A percentile compares a stretch with the other conserved stretches of the same genome.
Conservation (phyloP, 1,140 invertebrate species). For the Cryptotermes secundus region DNA sequence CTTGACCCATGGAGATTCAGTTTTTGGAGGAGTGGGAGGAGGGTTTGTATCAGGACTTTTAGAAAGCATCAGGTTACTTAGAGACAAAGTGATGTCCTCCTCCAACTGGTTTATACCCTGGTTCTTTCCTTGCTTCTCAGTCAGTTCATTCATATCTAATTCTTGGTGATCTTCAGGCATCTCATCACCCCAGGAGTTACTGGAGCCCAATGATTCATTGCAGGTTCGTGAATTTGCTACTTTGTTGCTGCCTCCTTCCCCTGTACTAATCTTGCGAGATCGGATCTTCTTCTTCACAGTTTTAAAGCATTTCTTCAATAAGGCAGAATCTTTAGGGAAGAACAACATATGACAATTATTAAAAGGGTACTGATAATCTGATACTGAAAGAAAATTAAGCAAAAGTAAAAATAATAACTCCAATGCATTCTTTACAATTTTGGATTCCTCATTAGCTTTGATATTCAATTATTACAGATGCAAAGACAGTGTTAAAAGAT, state of each 20-base stretch:
- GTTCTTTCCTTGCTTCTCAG: slow-evolving; percentile 43
- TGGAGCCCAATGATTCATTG: slow-evolving; percentile 25
- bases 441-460: too few species aligned
- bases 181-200: background rate
- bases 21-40: background rate
- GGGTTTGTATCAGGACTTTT: background rate
- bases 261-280: slow-evolving; percentile 30
- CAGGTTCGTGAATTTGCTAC: background rate
- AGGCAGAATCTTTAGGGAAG: background rate
- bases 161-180: background rate
- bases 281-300: slow-evolving; percentile 31
- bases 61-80: slow-evolving; percentile 42
- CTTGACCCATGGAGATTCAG: slow-evolving; percentile 45
- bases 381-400: too few species aligned
- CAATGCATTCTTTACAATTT: too few species aligned
- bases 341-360: background rate
- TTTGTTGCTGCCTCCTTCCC: slow-evolving; percentile 9
- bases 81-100: slow-evolving; percentile 47
- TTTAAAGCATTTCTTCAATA: slow-evolving; percentile 26
- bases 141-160: slow-evolving; percentile 33
- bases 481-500: too few species aligned
- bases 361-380: too few species aligned
- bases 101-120: slow-evolving; percentile 35
- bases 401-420: too few species aligned
- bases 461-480: too few species aligned